Percentiles rank a stretch among this genome's conserved stretches.
Conservation (phyloP, 2,888 invertebrate species). For the Escarpia spicata region DNA sequence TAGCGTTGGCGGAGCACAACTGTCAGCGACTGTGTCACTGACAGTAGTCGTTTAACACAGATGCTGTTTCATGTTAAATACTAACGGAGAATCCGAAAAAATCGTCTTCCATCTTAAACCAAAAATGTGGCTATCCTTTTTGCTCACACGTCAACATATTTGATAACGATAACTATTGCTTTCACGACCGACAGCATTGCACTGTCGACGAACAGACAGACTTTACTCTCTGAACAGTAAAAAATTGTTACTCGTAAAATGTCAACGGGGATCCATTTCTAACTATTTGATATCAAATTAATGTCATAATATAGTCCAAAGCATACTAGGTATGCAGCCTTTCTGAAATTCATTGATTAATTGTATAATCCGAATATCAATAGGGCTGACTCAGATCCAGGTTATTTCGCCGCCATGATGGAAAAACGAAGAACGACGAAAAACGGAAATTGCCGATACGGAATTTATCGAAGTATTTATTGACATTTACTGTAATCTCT, state of each 20-base stretch:
- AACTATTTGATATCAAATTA: background rate
- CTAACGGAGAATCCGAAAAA: constrained; percentile 16
- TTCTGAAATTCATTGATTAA: background rate
- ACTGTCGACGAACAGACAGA: background rate
- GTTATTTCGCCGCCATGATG: constrained; percentile 28
- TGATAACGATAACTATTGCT: background rate
- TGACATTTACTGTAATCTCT: constrained; percentile 8
- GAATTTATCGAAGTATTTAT: constrained; percentile 33
- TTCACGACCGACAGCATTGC: constrained; percentile 3
- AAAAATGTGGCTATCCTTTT: background rate
- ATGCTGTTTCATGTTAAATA: background rate
- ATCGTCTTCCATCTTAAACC: background rate
- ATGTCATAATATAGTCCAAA: background rate
- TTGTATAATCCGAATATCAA: background rate
- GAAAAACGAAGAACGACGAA: constrained; percentile 42
- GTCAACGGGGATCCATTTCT: background rate
- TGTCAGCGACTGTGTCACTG: background rate
- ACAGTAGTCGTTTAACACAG: background rate
- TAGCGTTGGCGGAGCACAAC: too few species aligned
- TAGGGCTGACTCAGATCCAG: background rate
- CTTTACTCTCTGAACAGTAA: constrained; percentile 9
- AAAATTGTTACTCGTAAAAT: background rate
- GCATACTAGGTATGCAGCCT: background rate
- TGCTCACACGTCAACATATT: background rate
- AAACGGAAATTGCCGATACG: constrained; percentile 55